A percentile compares a stretch with the other conserved stretches of the same genome.
Evolutionary conservation across 2,888 invertebrate species (phyloP).

Genomic region (Elegia similella): DNA sequence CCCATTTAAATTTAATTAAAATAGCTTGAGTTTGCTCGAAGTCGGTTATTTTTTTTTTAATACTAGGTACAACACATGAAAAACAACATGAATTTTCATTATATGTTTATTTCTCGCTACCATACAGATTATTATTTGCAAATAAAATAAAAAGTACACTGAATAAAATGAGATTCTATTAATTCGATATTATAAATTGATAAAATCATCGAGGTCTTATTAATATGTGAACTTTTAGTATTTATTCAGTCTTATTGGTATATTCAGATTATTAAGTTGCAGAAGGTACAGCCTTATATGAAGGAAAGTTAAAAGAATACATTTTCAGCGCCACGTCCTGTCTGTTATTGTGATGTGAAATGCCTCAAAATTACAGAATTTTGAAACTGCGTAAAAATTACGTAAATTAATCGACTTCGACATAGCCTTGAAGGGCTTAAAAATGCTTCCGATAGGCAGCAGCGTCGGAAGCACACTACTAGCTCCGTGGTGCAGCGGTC

Average conservation of each 20-base stretch:
- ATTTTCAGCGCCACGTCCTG: background rate
- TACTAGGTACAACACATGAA: too few species aligned
- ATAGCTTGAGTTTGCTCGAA: too few species aligned
- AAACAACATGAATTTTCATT: background rate
- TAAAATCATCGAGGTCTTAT: slow-evolving; percentile 10
- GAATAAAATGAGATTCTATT: slow-evolving; percentile 4
- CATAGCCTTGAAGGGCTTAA: too few species aligned
- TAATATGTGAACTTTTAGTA: background rate
- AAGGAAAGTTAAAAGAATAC: background rate
- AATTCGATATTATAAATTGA: background rate
- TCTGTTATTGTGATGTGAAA: too few species aligned
- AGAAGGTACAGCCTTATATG: background rate
- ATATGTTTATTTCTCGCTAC: background rate
- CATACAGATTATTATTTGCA: background rate
- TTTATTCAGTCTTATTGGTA: slow-evolving; percentile 4
- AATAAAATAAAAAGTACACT: background rate
- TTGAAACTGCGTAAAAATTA: too few species aligned
- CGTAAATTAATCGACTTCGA: too few species aligned
- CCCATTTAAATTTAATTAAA: too few species aligned
- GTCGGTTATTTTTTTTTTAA: too few species aligned
- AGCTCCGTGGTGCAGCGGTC: too few species aligned
- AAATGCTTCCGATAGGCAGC: too few species aligned
- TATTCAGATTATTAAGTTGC: background rate
- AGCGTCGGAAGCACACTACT: too few species aligned
- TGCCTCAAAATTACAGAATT: too few species aligned